Conservation (phyloP, 2,888 invertebrate genomes). For the Athripsodes cinereus region DNA sequence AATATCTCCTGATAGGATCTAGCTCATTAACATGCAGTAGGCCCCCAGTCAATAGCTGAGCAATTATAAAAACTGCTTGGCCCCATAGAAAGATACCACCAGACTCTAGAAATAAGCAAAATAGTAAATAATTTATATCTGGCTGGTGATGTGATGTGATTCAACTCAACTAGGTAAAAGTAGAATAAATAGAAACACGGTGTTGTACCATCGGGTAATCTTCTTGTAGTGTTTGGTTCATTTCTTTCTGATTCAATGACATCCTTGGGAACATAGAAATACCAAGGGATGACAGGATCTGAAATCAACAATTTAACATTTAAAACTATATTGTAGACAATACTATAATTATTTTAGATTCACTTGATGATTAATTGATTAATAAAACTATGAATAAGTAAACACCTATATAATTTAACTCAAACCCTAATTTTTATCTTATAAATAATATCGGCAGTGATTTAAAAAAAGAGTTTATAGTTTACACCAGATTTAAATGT, state of each 20-base stretch:
- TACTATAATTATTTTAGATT: too few relatives aligned
- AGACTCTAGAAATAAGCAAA: conserved; percentile 35
- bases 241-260: conserved; percentile 64
- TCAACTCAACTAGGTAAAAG: neutral
- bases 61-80: conserved; percentile 91
- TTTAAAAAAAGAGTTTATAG: neutral
- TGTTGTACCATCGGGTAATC: conserved; percentile 52
- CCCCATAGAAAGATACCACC: conserved; percentile 85
- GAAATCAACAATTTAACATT: too few relatives aligned
- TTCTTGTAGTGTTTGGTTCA: conserved; percentile 61
- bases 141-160: neutral
- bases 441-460: too few relatives aligned
- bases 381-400: too few relatives aligned
- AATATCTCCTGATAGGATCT: conserved; percentile 90
- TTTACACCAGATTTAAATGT: neutral
- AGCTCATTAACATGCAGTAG: conserved; percentile 90
- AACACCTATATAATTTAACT: too few relatives aligned
- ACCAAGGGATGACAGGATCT: conserved; percentile 94
- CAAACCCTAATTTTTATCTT: too few relatives aligned
- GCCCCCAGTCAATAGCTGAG: conserved; percentile 84
- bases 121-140: conserved; percentile 8
- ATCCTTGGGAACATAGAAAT: conserved; percentile 77
- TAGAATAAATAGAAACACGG: neutral
- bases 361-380: too few relatives aligned
- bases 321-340: too few relatives aligned